A percentile compares a stretch with the other conserved stretches of the same genome.
Evolutionary conservation across 2,797 vertebrate genomes (phyloP).

Genomic region (Squalus acanthias): DNA sequence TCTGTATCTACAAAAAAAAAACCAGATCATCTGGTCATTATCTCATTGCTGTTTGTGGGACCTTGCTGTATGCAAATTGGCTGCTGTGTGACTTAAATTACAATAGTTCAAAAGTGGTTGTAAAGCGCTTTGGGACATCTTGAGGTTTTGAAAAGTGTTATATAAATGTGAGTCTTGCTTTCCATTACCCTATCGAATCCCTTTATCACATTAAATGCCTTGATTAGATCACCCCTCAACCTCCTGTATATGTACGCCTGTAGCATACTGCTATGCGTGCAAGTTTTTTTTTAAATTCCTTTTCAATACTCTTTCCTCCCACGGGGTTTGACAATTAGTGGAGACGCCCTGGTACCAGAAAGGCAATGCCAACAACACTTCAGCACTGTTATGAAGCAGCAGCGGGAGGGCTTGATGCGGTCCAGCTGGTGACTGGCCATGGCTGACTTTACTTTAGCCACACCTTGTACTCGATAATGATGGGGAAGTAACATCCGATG

Average conservation of each 20-base stretch:
- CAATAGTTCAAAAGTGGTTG: neutral
- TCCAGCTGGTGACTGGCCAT: constrained; percentile 22
- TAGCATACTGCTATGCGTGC: neutral
- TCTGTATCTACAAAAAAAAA: neutral
- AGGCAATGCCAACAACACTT: neutral
- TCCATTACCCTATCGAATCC: neutral
- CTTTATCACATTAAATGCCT: neutral
- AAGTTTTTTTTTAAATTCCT: neutral
- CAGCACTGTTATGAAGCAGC: neutral
- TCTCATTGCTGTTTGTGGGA: neutral
- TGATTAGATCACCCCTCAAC: neutral
- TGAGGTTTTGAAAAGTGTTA: neutral
- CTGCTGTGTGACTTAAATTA: neutral
- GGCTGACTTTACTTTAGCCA: constrained; percentile 10
- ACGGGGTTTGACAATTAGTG: constrained; percentile 3
- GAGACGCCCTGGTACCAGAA: constrained; percentile 12
- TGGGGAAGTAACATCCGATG: neutral
- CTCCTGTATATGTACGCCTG: neutral
- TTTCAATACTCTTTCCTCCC: neutral
- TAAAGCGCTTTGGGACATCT: neutral
- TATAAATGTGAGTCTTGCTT: neutral
- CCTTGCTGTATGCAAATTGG: neutral
- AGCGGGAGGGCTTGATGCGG: neutral
- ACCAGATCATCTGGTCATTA: neutral
- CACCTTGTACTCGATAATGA: neutral